Conservation (phyloP, 2,113 vertebrate genomes). For the Xerus inauris region DNA sequence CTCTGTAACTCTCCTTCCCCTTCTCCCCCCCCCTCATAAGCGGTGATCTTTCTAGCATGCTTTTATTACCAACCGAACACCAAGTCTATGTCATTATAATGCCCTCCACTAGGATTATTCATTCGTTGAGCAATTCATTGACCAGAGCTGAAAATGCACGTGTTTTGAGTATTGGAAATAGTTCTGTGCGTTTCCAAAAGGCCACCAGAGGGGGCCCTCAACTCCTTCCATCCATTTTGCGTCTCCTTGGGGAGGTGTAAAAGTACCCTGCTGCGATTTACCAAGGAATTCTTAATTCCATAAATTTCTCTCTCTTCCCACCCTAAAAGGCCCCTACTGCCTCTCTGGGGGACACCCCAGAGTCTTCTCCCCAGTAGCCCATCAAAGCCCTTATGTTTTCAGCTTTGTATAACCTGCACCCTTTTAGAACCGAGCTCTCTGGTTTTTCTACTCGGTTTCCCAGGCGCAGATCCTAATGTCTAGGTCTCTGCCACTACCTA, state of each 20-base stretch:
- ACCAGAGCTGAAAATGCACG: too few species aligned
- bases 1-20: accelerated
- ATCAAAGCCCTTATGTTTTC: too few species aligned
- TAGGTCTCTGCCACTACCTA: accelerated
- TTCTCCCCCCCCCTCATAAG: neutral
- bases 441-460: neutral
- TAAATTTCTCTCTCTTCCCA: accelerated
- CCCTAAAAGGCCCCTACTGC: too few species aligned
- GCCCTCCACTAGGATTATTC: neutral
- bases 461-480: too few species aligned
- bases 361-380: neutral
- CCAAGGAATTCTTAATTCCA: neutral
- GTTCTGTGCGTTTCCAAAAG: neutral
- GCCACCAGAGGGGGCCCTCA: constrained; percentile 11
- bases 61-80: neutral
- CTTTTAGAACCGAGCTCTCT: too few species aligned
- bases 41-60: neutral
- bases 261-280: accelerated
- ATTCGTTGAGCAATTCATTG: neutral
- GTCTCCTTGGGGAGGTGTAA: accelerated
- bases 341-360: accelerated
- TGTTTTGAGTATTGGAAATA: neutral
- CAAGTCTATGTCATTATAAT: constrained; percentile 19
- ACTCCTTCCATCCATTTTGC: accelerated
- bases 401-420: accelerated